phyloP scores from a whole-genome alignment of 1,140 invertebrate genomes.

The Calliphora vicina region DNA sequence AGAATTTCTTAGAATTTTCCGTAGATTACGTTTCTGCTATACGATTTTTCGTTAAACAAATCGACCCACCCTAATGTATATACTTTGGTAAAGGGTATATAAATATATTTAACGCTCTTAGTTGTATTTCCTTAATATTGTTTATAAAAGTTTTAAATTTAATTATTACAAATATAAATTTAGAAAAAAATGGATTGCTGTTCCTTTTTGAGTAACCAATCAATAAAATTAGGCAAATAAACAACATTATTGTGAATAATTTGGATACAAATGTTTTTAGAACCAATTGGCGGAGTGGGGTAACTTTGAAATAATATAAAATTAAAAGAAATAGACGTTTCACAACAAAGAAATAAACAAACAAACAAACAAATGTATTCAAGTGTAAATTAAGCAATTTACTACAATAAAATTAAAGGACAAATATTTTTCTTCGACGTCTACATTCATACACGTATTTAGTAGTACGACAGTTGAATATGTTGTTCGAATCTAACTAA shows the following conservation, averaged over 20 bases:
- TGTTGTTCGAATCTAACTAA: neutral
- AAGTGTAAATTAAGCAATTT: slow-evolving; percentile 28
- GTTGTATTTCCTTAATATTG: no score
- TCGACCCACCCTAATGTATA: no score
- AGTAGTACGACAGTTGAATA: neutral
- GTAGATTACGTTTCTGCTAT: no score
- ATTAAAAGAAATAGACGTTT: neutral
- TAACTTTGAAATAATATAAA: neutral
- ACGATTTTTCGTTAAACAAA: no score
- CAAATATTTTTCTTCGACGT: neutral
- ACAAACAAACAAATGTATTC: neutral
- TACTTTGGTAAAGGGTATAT: no score
- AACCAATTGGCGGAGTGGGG: neutral
- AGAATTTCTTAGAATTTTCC: no score
- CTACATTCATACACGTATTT: neutral
- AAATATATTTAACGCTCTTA: no score
- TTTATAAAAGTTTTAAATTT: no score
- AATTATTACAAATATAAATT: no score
- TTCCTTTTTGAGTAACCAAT: no score
- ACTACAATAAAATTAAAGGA: slow-evolving; percentile 27
- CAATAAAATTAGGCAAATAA: neutral
- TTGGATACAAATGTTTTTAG: neutral
- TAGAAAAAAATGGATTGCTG: no score
- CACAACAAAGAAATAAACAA: neutral
- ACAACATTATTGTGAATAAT: neutral